Percentiles rank a stretch among this genome's conserved stretches.
phyloP scores from a whole-genome alignment of 2,888 invertebrate species.

The Cerceris ruficornis region DNA sequence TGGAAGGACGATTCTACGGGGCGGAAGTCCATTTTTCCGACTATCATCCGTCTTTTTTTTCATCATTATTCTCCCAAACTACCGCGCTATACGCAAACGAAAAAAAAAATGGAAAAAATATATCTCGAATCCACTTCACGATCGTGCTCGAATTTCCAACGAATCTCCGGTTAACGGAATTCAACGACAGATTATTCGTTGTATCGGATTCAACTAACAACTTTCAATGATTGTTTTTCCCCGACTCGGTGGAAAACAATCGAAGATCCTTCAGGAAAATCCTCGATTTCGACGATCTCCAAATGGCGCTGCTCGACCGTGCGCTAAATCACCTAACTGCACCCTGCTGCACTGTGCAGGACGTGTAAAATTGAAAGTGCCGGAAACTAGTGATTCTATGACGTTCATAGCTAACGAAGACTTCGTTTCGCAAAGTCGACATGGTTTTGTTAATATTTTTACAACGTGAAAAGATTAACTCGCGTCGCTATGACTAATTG shows the following conservation, averaged over 20 bases:
- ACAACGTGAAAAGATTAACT: neutral
- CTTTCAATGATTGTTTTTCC: neutral
- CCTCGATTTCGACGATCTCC: slow-evolving; percentile 12
- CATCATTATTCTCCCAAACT: no score
- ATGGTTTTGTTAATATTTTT: slow-evolving; percentile 7
- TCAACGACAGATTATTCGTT: neutral
- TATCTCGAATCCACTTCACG: no score
- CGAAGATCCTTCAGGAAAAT: neutral
- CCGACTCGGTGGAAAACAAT: neutral
- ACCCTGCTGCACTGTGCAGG: slow-evolving; percentile 5
- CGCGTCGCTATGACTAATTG: no score
- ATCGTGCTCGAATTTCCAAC: no score
- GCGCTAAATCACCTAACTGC: slow-evolving; percentile 11
- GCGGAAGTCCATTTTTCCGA: neutral
- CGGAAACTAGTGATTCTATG: neutral
- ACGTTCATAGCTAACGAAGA: neutral
- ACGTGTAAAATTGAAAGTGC: slow-evolving; percentile 24
- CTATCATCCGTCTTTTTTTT: no score
- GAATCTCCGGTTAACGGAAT: no score
- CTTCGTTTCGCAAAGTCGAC: neutral
- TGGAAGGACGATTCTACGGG: slow-evolving; percentile 37
- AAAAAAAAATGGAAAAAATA: no score
- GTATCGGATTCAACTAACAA: neutral
- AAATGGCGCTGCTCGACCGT: slow-evolving; percentile 5
- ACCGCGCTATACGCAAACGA: no score